These are phyloP conservation scores for Lasiurus borealis DNA, from an alignment of 2,113 vertebrate species.

Conservation along the genomic window DNA sequence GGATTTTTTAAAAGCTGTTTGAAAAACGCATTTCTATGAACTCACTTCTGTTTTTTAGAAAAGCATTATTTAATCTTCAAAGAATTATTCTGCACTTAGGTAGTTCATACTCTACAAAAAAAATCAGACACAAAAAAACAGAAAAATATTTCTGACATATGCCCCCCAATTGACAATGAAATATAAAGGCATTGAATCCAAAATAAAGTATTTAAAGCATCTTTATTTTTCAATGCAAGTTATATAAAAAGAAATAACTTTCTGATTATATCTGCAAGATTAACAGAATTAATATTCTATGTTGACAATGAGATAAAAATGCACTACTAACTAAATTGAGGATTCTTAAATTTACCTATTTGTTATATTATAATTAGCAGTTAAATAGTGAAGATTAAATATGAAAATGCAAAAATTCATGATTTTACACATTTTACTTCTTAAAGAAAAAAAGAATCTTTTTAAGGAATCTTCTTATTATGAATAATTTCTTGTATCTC, in stretches of 20 bases:
- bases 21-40: constrained; percentile 19
- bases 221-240: background rate
- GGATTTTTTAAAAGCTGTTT: background rate
- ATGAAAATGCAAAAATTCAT: background rate
- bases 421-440: background rate
- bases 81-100: background rate
- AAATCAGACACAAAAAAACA: background rate
- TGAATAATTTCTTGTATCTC: background rate
- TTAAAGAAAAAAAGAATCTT: background rate
- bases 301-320: background rate
- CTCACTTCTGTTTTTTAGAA: background rate
- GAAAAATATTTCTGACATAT: background rate
- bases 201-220: background rate
- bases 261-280: background rate
- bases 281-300: background rate
- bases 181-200: constrained; percentile 23
- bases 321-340: background rate
- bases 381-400: background rate
- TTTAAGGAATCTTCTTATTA: background rate
- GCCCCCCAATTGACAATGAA: background rate
- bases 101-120: background rate
- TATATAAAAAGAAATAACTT: background rate
- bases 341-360: background rate
- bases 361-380: background rate
- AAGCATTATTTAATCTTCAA: constrained; percentile 41